Evolutionary conservation across 2,888 invertebrate genomes (phyloP), one percentile per base, ranked within the genome.

Genomic region (Caenorhabditis sulstoni): DNA sequence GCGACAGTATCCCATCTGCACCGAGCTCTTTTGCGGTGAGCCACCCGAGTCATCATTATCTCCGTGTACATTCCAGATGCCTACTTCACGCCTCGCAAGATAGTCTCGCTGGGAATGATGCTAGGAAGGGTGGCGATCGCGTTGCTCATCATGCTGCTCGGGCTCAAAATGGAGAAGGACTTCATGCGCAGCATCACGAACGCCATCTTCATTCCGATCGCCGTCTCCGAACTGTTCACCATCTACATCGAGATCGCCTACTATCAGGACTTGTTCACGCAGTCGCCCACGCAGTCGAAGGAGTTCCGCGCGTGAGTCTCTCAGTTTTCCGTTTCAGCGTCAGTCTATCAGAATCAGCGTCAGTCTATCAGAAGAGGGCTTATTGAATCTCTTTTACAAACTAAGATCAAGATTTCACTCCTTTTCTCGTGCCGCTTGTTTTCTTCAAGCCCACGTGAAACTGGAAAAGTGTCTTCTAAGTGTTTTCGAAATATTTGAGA

Each of bases 101-200:
- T 83, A 14, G 22, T 80, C 8, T 74, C 75, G 1, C 58, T 76
- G 39, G 49, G n/a, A 20, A 80, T 81, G 12, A 71, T 80, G 53
- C 23, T 78, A 8, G 61, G 58, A 3, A 62, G 83, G 12, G 55
- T 83, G 45, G 37, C 64, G 2, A 79, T 83, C 23, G 80, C 81
- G 9, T 12, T 78, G 1, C 55, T 83, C 5, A 83, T 83, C 11
- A 70, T 83, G 47, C 39, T 83, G 0, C 61, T 83, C 8, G 83
- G 83, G 3, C 18, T 81, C 35, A 58, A 81, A 57, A 83, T 83
- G 80, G 78, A 80, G 29, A 83, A 83, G 41, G 83, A 83, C 55
- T 83, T 66, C 49, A 81, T 83, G 78, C 62, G 81, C 41, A 77
- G 81, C 11, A 77, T 84, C 55, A 81, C 84, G 0, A 79, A 79